Conservation (phyloP, 2,113 vertebrate genomes). For the Sturnus vulgaris region DNA sequence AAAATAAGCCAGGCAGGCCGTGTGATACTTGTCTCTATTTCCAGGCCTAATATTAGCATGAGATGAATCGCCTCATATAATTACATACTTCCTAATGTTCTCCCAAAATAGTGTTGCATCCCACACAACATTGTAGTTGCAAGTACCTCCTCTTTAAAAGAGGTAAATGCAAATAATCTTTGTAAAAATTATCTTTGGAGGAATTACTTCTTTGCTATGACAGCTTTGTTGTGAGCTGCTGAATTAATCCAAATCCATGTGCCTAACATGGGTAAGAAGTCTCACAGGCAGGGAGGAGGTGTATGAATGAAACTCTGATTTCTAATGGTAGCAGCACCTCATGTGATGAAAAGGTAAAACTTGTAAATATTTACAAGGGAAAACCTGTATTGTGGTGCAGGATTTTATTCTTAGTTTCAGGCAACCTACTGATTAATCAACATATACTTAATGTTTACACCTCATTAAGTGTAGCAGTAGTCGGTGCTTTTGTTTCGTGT, state of each 20-base stretch:
- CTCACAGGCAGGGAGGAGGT: background rate
- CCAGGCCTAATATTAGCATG: conserved; percentile 3
- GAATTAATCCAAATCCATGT: background rate
- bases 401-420: conserved; percentile 52
- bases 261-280: background rate
- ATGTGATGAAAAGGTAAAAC: background rate
- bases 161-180: background rate
- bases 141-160: background rate
- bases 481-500: conserved; percentile 66
- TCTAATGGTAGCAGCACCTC: background rate
- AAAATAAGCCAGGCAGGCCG: background rate
- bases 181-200: background rate
- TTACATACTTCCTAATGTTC: conserved; percentile 1
- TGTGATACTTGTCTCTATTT: conserved; percentile 38
- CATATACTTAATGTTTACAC: conserved; percentile 59
- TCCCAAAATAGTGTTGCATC: background rate
- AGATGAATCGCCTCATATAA: conserved; percentile 14
- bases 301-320: background rate
- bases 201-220: background rate
- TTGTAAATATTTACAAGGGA: conserved; percentile 10
- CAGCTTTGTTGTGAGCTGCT: background rate
- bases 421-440: conserved; percentile 62
- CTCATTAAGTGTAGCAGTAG: conserved; percentile 57
- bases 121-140: background rate
- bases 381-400: background rate